Evolutionary conservation across 2,888 invertebrate species (phyloP), one percentile per base, ranked within the genome.

Genomic region (Zygogramma bicolorata): DNA sequence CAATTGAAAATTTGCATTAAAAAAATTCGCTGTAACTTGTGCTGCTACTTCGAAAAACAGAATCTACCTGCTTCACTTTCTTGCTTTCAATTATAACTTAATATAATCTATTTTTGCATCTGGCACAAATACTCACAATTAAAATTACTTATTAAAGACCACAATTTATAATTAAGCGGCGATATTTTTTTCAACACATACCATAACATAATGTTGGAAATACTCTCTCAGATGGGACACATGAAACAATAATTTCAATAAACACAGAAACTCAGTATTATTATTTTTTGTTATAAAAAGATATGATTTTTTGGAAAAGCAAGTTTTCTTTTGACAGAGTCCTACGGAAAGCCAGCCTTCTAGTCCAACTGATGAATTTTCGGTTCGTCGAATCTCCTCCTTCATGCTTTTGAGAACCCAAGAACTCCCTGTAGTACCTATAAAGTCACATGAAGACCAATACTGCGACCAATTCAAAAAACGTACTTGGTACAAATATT

Each of bases 401-500:
- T 91, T 90, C 84, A 89, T 90, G 85, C 86, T 91, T 76, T 82
- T 90, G 79, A 88, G 87, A 79, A 88, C 90, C 34, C 88, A 88
- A 80, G 84, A 84, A 80, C 77, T 86, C 27, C 77, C 83, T 29
- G 53, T 67, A 40, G 68, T 70, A n/a, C 73, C 79, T 5, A 63
- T 69, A 29, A 62, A 71, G n/a, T 65, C 75, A 31, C 59, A 68
- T n/a, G 67, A 73, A 63, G 61, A 71, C 61, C 65, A 65, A 68
- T 70, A 69, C 60, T 38, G 29, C 63, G 86, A 88, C 74, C 87
- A 87, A 78, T 86, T 88, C 27, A 80, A 84, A 71, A 87, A 88
- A 38, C 88, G 89, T 76, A 88, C 88, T 77, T 92, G 92, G 93
- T 92, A 90, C 85, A 90, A 90, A 80, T 93, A 93, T 83, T 89